phyloP scores from a whole-genome alignment of 2,888 invertebrate genomes.

The Gibbula magus region DNA sequence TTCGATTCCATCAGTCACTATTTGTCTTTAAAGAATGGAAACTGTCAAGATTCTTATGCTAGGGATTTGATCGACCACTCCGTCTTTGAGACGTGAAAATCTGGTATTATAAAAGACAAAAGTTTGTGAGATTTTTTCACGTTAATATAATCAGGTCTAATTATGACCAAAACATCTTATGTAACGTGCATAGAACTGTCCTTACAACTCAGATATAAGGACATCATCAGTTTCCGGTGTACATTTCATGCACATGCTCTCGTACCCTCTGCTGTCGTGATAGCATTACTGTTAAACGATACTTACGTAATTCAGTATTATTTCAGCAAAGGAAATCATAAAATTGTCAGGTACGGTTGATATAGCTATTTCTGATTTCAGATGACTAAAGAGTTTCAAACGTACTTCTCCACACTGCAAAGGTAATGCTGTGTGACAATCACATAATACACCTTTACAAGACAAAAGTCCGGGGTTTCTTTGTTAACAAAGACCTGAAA shows the following conservation, averaged over 20 bases:
- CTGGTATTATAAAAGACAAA: neutral
- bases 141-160: neutral
- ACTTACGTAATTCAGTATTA: too few species aligned
- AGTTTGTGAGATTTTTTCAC: neutral
- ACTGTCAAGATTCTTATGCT: neutral
- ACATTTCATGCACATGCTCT: neutral
- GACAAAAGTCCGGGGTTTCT: too few species aligned
- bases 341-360: too few species aligned
- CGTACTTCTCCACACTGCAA: too few species aligned
- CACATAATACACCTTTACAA: too few species aligned
- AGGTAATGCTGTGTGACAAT: too few species aligned
- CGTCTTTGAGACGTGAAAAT: neutral
- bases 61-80: neutral
- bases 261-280: neutral
- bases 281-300: neutral
- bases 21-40: conserved; percentile 2
- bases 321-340: too few species aligned
- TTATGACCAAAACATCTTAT: neutral
- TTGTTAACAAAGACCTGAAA: too few species aligned
- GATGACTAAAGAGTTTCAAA: too few species aligned
- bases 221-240: neutral
- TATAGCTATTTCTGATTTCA: too few species aligned
- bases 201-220: neutral
- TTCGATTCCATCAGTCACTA: conserved; percentile 6
- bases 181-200: neutral